Base-by-base conservation (phyloP, 2,888 invertebrate species). In the Trissonchulus sp. region DNA sequence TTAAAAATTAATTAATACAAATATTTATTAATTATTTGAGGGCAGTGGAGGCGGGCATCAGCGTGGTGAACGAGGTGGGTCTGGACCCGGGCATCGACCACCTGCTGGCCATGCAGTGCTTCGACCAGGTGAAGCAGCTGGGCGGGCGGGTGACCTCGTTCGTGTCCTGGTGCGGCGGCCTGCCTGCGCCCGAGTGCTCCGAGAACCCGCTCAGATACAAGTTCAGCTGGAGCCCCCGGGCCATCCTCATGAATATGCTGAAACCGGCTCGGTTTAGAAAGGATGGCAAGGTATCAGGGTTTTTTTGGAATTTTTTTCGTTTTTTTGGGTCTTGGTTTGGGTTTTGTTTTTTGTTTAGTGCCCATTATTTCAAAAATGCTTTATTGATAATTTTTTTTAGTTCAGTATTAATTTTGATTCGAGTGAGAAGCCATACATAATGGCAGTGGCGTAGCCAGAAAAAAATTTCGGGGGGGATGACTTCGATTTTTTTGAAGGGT, bases 51-150 rank as follows among this genome's bases (percentile, higher is more conserved):
- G 93, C 94, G 0, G 95, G 93, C 0, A 88, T 99, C 0, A 97
- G 97, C 0, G 89, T 99, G 63, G 87, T 99, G 78, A 99, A 98
- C 84, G 99, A 99, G 87, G 91, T 96, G 0, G 99, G 99, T 0
- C 88, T 99, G 37, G 99, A 99, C 84, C 99, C 99, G 0, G 99
- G 98, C n/a, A 95, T 96, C 79, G 96, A 97, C 85, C 99, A 99
- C 85, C 88, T 99, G 79, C 86, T 99, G 75, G 99, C 99, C 0
- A 89, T 98, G 86, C 96, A 99, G 84, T 95, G 94, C 84, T 95
- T 99, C 81, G 94, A 98, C 84, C 92, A 95, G 81, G 90, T 93
- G 18, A 91, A 84, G 72, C 83, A 84, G 34, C 84, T 93, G 82
- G 98, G 97, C 1, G 98, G 96, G 65, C 90, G 93, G 83, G 87